Conservation (phyloP, 1,140 invertebrate species). For the Notospermus geniculatus region DNA sequence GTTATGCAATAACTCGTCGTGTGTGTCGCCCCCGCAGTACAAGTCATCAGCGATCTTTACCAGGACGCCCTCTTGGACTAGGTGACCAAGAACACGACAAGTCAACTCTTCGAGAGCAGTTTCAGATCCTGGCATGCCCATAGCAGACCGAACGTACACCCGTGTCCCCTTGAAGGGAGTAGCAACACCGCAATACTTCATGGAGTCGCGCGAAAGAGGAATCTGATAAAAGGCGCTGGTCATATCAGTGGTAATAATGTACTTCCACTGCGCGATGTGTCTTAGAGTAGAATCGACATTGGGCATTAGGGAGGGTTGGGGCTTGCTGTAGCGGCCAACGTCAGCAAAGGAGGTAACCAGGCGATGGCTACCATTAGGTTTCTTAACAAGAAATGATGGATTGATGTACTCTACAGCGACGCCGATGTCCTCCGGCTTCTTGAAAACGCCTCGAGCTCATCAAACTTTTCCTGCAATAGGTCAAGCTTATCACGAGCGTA, state of each 20-base stretch:
- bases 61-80: slow-evolving; percentile 22
- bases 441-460: too few relatives aligned
- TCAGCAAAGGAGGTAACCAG: slow-evolving; percentile 9
- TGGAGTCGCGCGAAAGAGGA: too few relatives aligned
- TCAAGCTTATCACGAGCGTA: neutral
- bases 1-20: slow-evolving; percentile 8
- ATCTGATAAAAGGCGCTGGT: slow-evolving; percentile 12
- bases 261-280: slow-evolving; percentile 17
- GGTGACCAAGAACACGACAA: slow-evolving; percentile 20
- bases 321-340: slow-evolving; percentile 7
- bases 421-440: slow-evolving; percentile 14
- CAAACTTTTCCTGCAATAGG: too few relatives aligned
- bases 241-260: slow-evolving; percentile 17
- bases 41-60: slow-evolving; percentile 21
- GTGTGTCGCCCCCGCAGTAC: slow-evolving; percentile 14
- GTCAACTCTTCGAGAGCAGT: slow-evolving; percentile 21
- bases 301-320: slow-evolving; percentile 9
- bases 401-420: slow-evolving; percentile 15
- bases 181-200: slow-evolving; percentile 20
- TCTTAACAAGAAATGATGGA: too few relatives aligned
- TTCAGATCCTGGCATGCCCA: too few relatives aligned
- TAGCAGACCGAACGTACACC: slow-evolving; percentile 2
- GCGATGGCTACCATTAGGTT: neutral
- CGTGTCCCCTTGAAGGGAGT: slow-evolving; percentile 7
- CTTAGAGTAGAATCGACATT: slow-evolving; percentile 9